A percentile compares a stretch with the other conserved stretches of the same genome.
These are phyloP conservation scores for Telenomus remus DNA, from an alignment of 1,140 invertebrate genomes.

Conservation along the genomic window DNA sequence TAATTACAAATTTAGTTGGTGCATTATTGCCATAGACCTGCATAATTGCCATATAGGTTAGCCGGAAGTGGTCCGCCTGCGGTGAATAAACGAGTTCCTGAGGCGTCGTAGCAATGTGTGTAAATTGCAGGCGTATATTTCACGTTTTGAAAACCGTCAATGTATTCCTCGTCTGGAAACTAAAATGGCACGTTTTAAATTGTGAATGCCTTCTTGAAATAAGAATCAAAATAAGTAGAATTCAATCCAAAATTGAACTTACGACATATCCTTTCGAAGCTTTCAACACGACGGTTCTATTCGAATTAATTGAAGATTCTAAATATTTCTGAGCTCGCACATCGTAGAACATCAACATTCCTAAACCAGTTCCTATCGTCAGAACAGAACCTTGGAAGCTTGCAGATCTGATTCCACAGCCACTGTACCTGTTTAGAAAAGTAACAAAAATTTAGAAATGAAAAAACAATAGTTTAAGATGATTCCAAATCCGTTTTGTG, in stretches of 20 bases:
- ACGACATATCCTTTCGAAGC: constrained; percentile 90
- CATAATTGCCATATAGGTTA: constrained; percentile 87
- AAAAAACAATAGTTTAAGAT: too few relatives aligned
- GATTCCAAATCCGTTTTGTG: background rate
- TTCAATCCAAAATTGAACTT: constrained; percentile 2
- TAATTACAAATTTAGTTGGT: constrained; percentile 26
- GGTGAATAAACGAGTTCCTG: constrained; percentile 92
- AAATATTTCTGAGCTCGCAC: constrained; percentile 92
- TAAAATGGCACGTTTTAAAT: too few relatives aligned
- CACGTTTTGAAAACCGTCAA: constrained; percentile 86
- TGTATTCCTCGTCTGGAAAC: constrained; percentile 87
- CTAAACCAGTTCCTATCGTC: constrained; percentile 94
- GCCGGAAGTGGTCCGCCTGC: constrained; percentile 95
- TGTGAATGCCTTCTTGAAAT: too few relatives aligned
- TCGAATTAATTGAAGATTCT: constrained; percentile 91
- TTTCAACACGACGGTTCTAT: constrained; percentile 90
- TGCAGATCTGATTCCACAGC: constrained; percentile 91
- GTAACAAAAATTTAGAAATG: background rate
- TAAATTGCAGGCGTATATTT: constrained; percentile 96
- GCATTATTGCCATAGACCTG: constrained; percentile 81
- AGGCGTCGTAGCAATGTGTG: constrained; percentile 95
- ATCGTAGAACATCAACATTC: constrained; percentile 95
- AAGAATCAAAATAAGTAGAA: background rate
- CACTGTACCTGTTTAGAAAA: constrained; percentile 83
- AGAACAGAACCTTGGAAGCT: constrained; percentile 92